phyloP scores from a whole-genome alignment of 2,797 vertebrate species.

The Phataginus tetradactyla region DNA sequence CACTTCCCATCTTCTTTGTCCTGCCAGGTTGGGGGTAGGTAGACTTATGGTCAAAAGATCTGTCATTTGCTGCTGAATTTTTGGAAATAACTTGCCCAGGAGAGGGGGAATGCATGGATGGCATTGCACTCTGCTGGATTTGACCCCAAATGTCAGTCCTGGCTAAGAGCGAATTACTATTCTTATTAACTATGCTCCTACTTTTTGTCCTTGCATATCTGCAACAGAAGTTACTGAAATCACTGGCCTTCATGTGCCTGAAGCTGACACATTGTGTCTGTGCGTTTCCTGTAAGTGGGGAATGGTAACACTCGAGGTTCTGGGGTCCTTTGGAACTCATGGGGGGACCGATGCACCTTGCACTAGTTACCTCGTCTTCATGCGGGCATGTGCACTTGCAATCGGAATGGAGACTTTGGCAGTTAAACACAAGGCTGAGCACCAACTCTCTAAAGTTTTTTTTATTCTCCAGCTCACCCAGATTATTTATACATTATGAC shows the following conservation, averaged over 20 bases:
- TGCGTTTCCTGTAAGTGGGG: neutral
- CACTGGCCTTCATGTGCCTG: neutral
- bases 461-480: neutral
- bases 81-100: neutral
- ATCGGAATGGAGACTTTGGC: neutral
- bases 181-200: neutral
- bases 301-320: neutral
- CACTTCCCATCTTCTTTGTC: neutral
- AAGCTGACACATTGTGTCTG: neutral
- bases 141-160: neutral
- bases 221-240: neutral
- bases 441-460: neutral
- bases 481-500: neutral
- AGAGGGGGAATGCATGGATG: neutral
- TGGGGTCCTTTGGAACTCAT: neutral
- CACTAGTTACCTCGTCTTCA: neutral
- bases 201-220: neutral
- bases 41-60: neutral
- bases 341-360: neutral
- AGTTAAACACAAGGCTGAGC: neutral
- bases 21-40: neutral
- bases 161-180: neutral
- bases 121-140: conserved; percentile 37
- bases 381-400: neutral
- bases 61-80: conserved; percentile 14